These are phyloP conservation scores for Drosophila arawakana DNA, from an alignment of 1,140 invertebrate genomes.

Conservation along the genomic window DNA sequence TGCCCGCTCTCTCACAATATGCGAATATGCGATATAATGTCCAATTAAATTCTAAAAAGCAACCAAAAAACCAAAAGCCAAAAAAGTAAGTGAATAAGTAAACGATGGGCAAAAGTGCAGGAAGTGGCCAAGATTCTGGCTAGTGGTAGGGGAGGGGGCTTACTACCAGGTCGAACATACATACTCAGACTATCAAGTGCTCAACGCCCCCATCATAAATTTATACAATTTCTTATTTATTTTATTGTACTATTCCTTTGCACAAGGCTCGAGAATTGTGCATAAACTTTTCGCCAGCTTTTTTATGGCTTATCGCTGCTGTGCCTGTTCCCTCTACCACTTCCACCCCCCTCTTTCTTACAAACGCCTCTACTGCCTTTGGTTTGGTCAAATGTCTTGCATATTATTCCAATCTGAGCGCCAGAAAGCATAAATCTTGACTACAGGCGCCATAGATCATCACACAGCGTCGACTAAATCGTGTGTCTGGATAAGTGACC, in stretches of 20 bases:
- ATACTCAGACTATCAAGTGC: conserved; percentile 16
- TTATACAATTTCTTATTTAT: conserved; percentile 79
- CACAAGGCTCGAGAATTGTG: conserved; percentile 60
- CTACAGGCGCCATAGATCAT: conserved; percentile 75
- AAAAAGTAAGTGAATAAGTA: conserved; percentile 12
- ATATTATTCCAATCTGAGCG: conserved; percentile 68
- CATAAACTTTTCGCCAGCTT: conserved; percentile 55
- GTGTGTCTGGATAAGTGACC: conserved; percentile 18
- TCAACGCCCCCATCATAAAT: conserved; percentile 58
- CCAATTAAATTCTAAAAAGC: conserved; percentile 74
- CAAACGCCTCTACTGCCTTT: no score
- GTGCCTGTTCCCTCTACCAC: background rate
- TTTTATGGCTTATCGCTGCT: conserved; percentile 64
- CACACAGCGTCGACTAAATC: conserved; percentile 63
- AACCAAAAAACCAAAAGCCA: conserved; percentile 12
- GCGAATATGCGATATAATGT: conserved; percentile 73
- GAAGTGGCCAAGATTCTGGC: conserved; percentile 13
- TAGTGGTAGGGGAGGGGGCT: background rate
- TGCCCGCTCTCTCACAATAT: conserved; percentile 47
- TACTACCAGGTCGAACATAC: background rate
- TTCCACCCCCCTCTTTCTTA: background rate
- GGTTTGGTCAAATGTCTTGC: conserved; percentile 33
- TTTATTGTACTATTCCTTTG: conserved; percentile 64
- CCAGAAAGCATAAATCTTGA: conserved; percentile 69
- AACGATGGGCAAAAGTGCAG: conserved; percentile 33